phyloP scores from a whole-genome alignment of 1,140 invertebrate species.

The Sitodiplosis mosellana region DNA sequence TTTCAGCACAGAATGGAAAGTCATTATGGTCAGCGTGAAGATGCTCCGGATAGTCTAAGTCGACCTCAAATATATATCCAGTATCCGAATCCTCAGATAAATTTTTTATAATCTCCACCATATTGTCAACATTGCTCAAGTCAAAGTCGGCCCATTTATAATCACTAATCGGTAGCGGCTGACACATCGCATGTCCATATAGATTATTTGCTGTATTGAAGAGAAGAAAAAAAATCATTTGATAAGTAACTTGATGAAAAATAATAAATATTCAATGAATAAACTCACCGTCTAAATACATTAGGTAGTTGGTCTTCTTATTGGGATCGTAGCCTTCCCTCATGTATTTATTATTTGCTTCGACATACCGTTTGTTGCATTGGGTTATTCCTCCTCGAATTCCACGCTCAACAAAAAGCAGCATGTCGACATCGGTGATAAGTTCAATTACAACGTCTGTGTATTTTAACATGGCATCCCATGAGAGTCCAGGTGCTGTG shows the following conservation, averaged over 20 bases:
- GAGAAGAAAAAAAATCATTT: conserved; percentile 21
- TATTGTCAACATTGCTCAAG: conserved; percentile 3
- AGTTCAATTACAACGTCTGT: conserved; percentile 27
- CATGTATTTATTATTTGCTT: conserved; percentile 29
- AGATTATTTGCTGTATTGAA: conserved; percentile 31
- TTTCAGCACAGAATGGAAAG: conserved; percentile 28
- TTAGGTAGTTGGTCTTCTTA: conserved; percentile 15
- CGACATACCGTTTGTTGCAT: conserved; percentile 20
- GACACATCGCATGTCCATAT: conserved; percentile 31
- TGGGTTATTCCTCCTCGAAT: conserved; percentile 23
- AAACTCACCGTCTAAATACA: conserved; percentile 26
- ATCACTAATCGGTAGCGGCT: conserved; percentile 20
- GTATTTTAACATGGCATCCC: conserved; percentile 24
- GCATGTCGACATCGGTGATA: conserved; percentile 25
- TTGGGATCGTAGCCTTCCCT: conserved; percentile 19
- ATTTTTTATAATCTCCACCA: too few species aligned
- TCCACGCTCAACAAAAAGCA: conserved; percentile 22
- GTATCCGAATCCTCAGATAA: conserved; percentile 18
- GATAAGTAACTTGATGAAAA: too few species aligned
- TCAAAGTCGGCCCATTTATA: conserved; percentile 26
- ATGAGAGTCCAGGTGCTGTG: conserved; percentile 18
- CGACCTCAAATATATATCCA: conserved; percentile 34
- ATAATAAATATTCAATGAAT: too few species aligned
- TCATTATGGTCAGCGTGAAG: conserved; percentile 33
- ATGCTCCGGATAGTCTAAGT: conserved; percentile 18